phyloP scores from a whole-genome alignment of 2,113 vertebrate genomes.

The Epinephelus moara region DNA sequence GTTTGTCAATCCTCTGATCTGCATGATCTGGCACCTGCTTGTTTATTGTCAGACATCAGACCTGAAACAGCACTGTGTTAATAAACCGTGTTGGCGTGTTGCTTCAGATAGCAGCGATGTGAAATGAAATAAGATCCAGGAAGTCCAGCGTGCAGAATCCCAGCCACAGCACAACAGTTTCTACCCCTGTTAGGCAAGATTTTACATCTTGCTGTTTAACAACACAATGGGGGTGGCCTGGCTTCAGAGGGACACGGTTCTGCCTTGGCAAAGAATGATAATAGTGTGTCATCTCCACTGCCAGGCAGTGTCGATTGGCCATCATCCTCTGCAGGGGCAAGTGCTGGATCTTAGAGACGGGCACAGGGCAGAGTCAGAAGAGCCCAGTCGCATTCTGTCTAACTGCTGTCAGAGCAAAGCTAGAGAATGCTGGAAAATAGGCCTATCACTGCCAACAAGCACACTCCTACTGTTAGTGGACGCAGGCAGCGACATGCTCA shows the following conservation, averaged over 20 bases:
- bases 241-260: conserved; percentile 17
- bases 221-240: neutral
- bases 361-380: conserved; percentile 35
- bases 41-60: neutral
- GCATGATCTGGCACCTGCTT: neutral
- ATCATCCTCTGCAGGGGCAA: conserved; percentile 35
- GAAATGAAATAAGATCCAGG: conserved; percentile 7
- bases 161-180: neutral
- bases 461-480: conserved; percentile 33
- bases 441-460: conserved; percentile 48
- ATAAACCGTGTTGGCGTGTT: neutral
- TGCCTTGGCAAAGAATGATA: conserved; percentile 10
- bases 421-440: conserved; percentile 42
- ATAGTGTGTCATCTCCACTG: conserved; percentile 30
- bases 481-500: conserved; percentile 19
- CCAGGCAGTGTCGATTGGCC: conserved; percentile 22
- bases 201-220: conserved; percentile 27
- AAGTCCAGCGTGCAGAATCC: neutral
- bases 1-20: neutral
- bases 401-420: conserved; percentile 48
- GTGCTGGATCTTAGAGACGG: conserved; percentile 40
- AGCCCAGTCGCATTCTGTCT: conserved; percentile 37
- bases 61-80: neutral
- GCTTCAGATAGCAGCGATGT: neutral
- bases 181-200: conserved; percentile 6